Evolutionary conservation across 2,888 invertebrate genomes (phyloP).

Genomic region (Caenorhabditis macrosperma): DNA sequence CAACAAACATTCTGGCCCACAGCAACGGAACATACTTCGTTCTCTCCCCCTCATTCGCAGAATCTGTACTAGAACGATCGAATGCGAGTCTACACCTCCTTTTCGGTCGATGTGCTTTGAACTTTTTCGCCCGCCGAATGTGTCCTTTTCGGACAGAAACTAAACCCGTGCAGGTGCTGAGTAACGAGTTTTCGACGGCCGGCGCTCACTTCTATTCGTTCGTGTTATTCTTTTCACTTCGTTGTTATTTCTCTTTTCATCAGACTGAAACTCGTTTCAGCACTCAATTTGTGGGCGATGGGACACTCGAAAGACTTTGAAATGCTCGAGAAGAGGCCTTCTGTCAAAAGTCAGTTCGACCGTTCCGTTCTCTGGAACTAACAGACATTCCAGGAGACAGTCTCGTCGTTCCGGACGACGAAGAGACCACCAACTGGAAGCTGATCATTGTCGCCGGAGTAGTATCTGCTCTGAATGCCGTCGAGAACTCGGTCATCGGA

Average conservation of each 20-base stretch:
- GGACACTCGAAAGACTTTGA: slow-evolving; percentile 36
- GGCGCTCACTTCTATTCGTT: background rate
- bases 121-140: background rate
- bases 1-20: background rate
- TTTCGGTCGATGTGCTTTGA: background rate
- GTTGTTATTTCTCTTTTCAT: background rate
- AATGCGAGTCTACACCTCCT: background rate
- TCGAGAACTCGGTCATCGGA: slow-evolving; percentile 64
- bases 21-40: background rate
- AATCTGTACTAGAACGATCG: background rate
- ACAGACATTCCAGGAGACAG: slow-evolving; percentile 25
- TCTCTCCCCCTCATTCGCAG: background rate
- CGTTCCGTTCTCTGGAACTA: background rate
- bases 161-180: slow-evolving; percentile 5
- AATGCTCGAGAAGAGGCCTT: slow-evolving; percentile 32
- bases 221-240: slow-evolving; percentile 4
- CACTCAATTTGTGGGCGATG: background rate
- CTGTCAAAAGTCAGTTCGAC: slow-evolving; percentile 32
- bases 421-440: slow-evolving; percentile 60
- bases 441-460: slow-evolving; percentile 57
- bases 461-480: slow-evolving; percentile 57
- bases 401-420: slow-evolving; percentile 37
- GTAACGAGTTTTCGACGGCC: slow-evolving; percentile 15
- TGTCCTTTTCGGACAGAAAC: slow-evolving; percentile 27
- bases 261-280: slow-evolving; percentile 1